A percentile compares a stretch with the other conserved stretches of the same genome.
These are phyloP conservation scores for Caloenas nicobarica DNA, from an alignment of 2,113 vertebrate genomes.

Conservation along the genomic window DNA sequence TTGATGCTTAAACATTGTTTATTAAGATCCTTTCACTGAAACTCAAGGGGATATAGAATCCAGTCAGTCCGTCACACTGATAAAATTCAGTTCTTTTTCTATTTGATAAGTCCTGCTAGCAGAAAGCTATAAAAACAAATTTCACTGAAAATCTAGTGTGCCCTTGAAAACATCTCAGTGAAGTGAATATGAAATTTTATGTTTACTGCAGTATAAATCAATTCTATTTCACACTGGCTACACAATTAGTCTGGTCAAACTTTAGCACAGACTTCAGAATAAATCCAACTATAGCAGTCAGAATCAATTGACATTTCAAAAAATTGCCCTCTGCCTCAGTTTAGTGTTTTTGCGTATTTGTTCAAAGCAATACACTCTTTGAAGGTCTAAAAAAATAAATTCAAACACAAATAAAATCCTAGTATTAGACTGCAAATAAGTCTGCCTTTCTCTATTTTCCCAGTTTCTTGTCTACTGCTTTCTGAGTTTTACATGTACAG, in stretches of 20 bases:
- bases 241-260: background rate
- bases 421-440: background rate
- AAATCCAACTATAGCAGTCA: background rate
- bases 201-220: background rate
- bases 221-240: background rate
- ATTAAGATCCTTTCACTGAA: background rate
- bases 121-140: background rate
- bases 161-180: background rate
- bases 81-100: background rate
- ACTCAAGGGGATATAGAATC: background rate
- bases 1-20: background rate
- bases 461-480: background rate
- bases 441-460: background rate
- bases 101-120: background rate
- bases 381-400: background rate
- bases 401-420: background rate
- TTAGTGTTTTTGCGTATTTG: background rate
- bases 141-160: background rate
- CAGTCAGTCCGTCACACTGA: background rate
- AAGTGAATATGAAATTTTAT: background rate
- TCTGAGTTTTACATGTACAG: background rate
- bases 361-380: background rate
- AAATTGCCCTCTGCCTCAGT: background rate
- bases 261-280: background rate
- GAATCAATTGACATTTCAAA: background rate